Evolutionary conservation across 2,113 vertebrate species (phyloP).

Genomic region (Sigmodon hispidus): DNA sequence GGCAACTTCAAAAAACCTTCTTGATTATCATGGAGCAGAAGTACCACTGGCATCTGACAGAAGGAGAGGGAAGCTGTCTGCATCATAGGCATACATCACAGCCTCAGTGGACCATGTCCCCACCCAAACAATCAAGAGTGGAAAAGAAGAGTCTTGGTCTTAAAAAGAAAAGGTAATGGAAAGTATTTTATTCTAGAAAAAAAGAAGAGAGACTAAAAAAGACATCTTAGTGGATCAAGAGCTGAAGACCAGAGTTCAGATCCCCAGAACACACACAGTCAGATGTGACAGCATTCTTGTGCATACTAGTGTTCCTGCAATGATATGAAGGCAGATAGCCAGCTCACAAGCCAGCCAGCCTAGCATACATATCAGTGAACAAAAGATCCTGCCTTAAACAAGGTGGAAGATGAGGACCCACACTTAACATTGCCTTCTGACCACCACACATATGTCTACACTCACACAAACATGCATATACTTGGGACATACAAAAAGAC

Average conservation of each 20-base stretch:
- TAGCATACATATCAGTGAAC: background rate
- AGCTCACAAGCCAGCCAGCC: background rate
- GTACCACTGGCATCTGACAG: background rate
- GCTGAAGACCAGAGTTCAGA: background rate
- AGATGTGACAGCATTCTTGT: no score
- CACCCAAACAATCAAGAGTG: background rate
- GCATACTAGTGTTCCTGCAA: no score
- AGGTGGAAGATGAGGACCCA: background rate
- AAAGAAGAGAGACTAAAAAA: background rate
- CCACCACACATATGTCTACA: background rate
- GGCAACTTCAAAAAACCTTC: background rate
- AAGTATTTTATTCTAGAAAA: background rate
- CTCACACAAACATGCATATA: background rate
- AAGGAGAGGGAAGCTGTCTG: background rate
- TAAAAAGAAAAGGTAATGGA: background rate
- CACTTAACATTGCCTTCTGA: background rate
- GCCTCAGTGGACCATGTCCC: background rate
- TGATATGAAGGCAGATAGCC: background rate
- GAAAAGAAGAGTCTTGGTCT: background rate
- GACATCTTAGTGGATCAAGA: background rate
- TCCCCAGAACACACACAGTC: background rate
- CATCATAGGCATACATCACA: accelerated
- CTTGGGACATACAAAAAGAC: background rate
- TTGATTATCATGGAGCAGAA: background rate
- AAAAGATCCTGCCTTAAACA: background rate